These are phyloP conservation scores for Neotoma lepida DNA, from an alignment of 2,113 vertebrate genomes.

Conservation along the genomic window DNA sequence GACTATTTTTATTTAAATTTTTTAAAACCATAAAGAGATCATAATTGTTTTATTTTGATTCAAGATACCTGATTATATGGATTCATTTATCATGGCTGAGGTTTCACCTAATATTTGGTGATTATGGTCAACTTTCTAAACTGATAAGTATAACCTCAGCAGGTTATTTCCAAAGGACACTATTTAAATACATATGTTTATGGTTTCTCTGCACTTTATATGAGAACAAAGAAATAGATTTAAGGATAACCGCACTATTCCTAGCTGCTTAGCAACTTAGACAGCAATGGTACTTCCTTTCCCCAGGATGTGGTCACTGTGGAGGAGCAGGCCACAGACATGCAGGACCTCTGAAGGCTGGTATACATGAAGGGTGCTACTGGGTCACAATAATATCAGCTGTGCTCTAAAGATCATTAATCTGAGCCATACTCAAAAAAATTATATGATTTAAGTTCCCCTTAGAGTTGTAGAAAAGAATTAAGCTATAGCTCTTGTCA, in stretches of 20 bases:
- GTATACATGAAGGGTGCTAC: not conserved
- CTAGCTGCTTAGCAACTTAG: not conserved
- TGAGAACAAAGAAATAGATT: not conserved
- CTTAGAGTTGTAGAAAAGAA: not conserved
- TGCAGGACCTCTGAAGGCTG: not conserved
- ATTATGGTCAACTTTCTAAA: slow-evolving; percentile 18
- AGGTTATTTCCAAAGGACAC: not conserved
- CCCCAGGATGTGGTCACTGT: not conserved
- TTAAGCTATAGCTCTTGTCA: not conserved
- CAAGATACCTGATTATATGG: not conserved
- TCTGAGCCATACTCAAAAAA: not conserved
- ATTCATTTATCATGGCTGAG: not conserved
- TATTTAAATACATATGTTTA: slow-evolving; percentile 11
- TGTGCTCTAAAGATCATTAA: not conserved
- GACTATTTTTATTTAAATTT: slow-evolving; percentile 13
- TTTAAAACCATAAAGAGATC: slow-evolving; percentile 24
- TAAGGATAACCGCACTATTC: not conserved
- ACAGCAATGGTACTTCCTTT: not conserved
- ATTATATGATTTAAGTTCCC: not conserved
- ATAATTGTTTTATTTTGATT: not conserved
- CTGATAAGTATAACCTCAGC: not conserved
- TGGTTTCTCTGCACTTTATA: not conserved
- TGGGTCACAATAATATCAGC: not conserved
- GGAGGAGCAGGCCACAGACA: not conserved
- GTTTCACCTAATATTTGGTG: not conserved